A percentile compares a stretch with the other conserved stretches of the same genome.
Conservation (phyloP, 2,797 vertebrate species). For the Echiichthys vipera region DNA sequence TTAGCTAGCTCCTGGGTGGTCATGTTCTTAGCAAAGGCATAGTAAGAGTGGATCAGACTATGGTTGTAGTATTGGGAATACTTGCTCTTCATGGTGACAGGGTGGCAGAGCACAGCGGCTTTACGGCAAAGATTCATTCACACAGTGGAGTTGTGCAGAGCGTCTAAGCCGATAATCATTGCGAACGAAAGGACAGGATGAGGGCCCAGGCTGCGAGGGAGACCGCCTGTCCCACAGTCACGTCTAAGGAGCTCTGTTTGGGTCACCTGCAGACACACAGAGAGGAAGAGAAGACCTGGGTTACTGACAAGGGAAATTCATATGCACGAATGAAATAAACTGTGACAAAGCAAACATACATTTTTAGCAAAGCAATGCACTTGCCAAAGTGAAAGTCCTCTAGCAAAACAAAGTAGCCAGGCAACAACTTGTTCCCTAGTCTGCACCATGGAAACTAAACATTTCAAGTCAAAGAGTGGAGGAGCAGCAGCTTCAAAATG, state of each 20-base stretch:
- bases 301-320: conserved; percentile 41
- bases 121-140: conserved; percentile 78
- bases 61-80: conserved; percentile 91
- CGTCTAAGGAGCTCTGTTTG: conserved; percentile 73
- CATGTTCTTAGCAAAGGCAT: conserved; percentile 87
- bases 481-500: conserved; percentile 3
- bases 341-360: conserved; percentile 34
- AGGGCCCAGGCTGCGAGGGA: conserved; percentile 44
- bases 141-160: conserved; percentile 57
- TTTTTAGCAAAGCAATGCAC: conserved; percentile 19
- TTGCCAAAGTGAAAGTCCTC: conserved; percentile 12
- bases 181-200: conserved; percentile 55
- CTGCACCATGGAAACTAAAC: conserved; percentile 16
- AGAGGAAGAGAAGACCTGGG: conserved; percentile 29
- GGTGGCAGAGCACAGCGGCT: conserved; percentile 60
- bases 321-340: conserved; percentile 25
- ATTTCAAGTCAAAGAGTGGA: conserved; percentile 1
- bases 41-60: conserved; percentile 86
- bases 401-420: conserved; percentile 37
- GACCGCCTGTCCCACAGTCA: conserved; percentile 74
- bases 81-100: conserved; percentile 86
- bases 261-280: conserved; percentile 83
- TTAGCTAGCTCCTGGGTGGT: conserved; percentile 24
- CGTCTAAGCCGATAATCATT: conserved; percentile 50
- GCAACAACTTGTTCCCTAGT: conserved; percentile 35